A percentile compares a stretch with the other conserved stretches of the same genome.
Evolutionary conservation across 1,140 invertebrate species (phyloP).

Genomic region (Apocrypta bakeri): DNA sequence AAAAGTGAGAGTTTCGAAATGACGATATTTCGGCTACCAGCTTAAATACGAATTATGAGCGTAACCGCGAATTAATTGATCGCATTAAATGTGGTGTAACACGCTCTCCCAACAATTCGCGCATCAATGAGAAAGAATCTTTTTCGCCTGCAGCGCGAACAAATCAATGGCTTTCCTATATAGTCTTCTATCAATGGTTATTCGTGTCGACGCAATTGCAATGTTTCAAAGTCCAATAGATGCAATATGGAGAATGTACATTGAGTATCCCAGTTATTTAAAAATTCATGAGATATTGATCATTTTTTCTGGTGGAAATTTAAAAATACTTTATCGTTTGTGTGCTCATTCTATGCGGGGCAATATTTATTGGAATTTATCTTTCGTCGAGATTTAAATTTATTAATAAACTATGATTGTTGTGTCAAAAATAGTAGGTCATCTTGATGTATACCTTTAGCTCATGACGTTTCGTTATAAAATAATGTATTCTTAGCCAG

Average conservation of each 20-base stretch:
- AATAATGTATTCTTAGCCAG: too few species aligned
- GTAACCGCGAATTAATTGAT: slow-evolving; percentile 34
- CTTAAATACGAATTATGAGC: slow-evolving; percentile 26
- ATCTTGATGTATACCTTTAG: too few species aligned
- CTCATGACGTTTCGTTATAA: too few species aligned
- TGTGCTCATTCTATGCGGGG: too few species aligned
- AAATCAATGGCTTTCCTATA: not conserved
- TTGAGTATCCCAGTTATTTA: not conserved
- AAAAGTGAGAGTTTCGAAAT: not conserved
- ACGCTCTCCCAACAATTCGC: slow-evolving; percentile 1
- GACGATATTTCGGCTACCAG: slow-evolving; percentile 13
- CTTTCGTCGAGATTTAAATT: too few species aligned
- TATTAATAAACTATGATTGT: too few species aligned
- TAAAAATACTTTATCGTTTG: too few species aligned
- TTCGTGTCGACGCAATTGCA: not conserved
- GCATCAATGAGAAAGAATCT: not conserved
- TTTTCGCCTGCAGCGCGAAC: slow-evolving; percentile 12
- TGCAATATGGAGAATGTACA: not conserved
- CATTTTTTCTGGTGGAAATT: too few species aligned
- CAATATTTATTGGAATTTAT: too few species aligned
- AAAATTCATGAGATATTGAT: not conserved
- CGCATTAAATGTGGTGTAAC: slow-evolving; percentile 37
- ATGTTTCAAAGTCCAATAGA: not conserved
- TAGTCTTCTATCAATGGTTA: not conserved
- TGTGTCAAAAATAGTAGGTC: too few species aligned